A percentile compares a stretch with the other conserved stretches of the same genome.
phyloP scores from a whole-genome alignment of 64 coral and sea anemone species.

The Porites lutea region DNA sequence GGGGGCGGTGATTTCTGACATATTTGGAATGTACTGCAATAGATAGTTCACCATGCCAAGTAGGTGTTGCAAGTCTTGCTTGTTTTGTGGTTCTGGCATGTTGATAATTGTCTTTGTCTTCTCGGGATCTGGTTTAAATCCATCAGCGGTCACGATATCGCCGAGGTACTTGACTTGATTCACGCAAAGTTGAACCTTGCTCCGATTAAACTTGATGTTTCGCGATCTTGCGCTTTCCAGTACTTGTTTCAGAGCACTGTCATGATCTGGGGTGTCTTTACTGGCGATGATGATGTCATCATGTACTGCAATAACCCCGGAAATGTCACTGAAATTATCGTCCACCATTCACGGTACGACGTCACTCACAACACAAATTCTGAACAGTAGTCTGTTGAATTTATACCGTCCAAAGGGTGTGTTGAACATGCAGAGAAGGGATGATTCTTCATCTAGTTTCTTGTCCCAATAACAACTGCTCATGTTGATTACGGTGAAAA shows the following conservation, averaged over 20 bases:
- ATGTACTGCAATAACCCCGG: not conserved
- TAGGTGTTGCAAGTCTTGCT: slow-evolving; percentile 16
- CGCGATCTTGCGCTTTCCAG: slow-evolving; percentile 6
- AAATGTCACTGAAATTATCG: not conserved
- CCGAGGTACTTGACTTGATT: slow-evolving; percentile 42
- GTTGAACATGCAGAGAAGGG: slow-evolving; percentile 13
- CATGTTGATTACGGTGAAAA: slow-evolving; percentile 72
- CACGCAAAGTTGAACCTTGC: slow-evolving; percentile 27
- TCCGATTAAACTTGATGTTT: slow-evolving; percentile 33
- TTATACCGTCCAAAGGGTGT: too few species aligned
- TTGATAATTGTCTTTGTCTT: slow-evolving; percentile 26
- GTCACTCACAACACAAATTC: not conserved
- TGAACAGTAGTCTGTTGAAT: too few species aligned
- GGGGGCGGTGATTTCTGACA: slow-evolving; percentile 30
- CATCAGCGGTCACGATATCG: slow-evolving; percentile 19
- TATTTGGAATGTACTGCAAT: slow-evolving; percentile 26
- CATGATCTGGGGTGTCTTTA: slow-evolving; percentile 1
- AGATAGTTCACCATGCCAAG: slow-evolving; percentile 45
- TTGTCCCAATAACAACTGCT: slow-evolving; percentile 30
- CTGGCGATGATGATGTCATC: not conserved
- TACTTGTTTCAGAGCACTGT: slow-evolving; percentile 10
- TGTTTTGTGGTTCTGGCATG: slow-evolving; percentile 5
- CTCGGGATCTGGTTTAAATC: slow-evolving; percentile 20
- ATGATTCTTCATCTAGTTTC: slow-evolving; percentile 18
- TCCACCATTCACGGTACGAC: not conserved